Evolutionary conservation across 1,140 invertebrate genomes (phyloP).

Genomic region (Panagrolaimus sp.): DNA sequence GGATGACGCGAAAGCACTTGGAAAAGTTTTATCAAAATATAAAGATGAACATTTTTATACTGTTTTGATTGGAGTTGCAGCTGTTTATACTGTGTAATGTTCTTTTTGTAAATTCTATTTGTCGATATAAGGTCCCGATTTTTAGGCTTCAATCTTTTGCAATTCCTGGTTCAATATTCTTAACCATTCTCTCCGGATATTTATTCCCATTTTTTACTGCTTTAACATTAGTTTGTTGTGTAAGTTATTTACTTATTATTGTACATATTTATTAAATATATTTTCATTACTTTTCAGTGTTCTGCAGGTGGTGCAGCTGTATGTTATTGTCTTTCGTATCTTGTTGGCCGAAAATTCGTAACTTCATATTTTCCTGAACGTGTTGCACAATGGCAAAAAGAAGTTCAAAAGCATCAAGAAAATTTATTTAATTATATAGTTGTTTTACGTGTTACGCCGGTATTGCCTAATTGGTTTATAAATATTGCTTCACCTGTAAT

Average conservation of each 20-base stretch:
- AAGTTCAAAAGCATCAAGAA: constrained; percentile 76
- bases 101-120: too few relatives aligned
- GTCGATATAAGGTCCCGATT: too few relatives aligned
- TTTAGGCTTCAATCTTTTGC: constrained; percentile 93
- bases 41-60: constrained; percentile 87
- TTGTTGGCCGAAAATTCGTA: constrained; percentile 78
- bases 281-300: constrained; percentile 65
- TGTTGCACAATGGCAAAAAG: constrained; percentile 76
- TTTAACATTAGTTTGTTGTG: constrained; percentile 79
- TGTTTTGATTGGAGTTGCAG: constrained; percentile 80
- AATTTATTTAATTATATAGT: constrained; percentile 92
- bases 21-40: constrained; percentile 80
- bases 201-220: constrained; percentile 87
- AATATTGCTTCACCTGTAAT: constrained; percentile 93
- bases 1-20: constrained; percentile 90
- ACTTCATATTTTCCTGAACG: constrained; percentile 81
- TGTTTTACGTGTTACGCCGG: constrained; percentile 91
- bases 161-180: constrained; percentile 94
- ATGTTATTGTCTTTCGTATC: constrained; percentile 85
- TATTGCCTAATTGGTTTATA: constrained; percentile 99
- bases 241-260: constrained; percentile 57
- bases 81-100: constrained; percentile 92
- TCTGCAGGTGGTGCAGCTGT: constrained; percentile 89
- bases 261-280: constrained; percentile 14
- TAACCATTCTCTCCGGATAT: constrained; percentile 94